Evolutionary conservation across 2,113 vertebrate genomes (phyloP).

Genomic region (Ageneiosus marmoratus): DNA sequence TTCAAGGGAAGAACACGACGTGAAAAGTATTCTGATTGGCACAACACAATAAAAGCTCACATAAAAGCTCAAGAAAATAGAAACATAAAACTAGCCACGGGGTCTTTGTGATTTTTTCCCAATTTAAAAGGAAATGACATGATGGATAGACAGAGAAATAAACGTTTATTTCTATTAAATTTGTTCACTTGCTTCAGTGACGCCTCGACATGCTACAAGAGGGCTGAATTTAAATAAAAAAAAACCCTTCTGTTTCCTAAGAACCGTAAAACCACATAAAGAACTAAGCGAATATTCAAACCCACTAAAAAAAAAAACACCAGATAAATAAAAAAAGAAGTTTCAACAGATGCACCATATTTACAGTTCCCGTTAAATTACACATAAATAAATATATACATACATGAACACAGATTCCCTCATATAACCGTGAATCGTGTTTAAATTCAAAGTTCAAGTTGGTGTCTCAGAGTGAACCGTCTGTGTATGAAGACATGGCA

Average conservation of each 20-base stretch:
- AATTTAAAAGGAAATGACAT: slow-evolving; percentile 84
- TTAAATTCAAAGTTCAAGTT: slow-evolving; percentile 94
- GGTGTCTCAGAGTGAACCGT: slow-evolving; percentile 84
- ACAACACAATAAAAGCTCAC: slow-evolving; percentile 84
- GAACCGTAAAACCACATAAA: slow-evolving; percentile 98
- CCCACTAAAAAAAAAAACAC: slow-evolving; percentile 99
- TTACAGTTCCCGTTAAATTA: slow-evolving; percentile 99
- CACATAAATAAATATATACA: slow-evolving; percentile 99
- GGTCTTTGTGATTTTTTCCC: slow-evolving; percentile 70
- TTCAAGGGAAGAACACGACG: slow-evolving; percentile 84
- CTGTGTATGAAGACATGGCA: slow-evolving; percentile 92
- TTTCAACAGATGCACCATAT: slow-evolving; percentile 99
- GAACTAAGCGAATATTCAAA: slow-evolving; percentile 95
- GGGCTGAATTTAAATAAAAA: slow-evolving; percentile 91
- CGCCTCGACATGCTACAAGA: slow-evolving; percentile 97
- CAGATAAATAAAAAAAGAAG: slow-evolving; percentile 98
- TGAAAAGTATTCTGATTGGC: slow-evolving; percentile 84
- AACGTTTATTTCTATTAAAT: slow-evolving; percentile 83
- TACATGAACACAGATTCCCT: slow-evolving; percentile 99
- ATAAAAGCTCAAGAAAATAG: slow-evolving; percentile 77
- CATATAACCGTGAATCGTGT: slow-evolving; percentile 95
- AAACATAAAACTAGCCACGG: slow-evolving; percentile 83
- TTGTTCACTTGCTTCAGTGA: slow-evolving; percentile 95
- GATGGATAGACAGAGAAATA: slow-evolving; percentile 86
- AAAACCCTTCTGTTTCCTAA: slow-evolving; percentile 90